phyloP scores from a whole-genome alignment of 2,888 invertebrate species.

The Agrochola lota region DNA sequence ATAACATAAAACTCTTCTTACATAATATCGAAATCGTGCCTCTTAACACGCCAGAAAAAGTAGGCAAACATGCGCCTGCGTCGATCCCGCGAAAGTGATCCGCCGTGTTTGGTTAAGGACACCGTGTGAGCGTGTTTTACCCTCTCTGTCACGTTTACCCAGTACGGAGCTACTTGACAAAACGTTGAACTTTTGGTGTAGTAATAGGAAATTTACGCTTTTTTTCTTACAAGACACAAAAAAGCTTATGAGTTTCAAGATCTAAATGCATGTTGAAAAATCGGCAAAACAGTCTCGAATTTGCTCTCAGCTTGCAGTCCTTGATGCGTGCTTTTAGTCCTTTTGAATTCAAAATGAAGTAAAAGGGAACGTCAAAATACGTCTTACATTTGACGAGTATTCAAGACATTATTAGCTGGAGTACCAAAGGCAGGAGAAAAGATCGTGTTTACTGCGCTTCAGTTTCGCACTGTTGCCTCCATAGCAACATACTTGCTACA shows the following conservation, averaged over 20 bases:
- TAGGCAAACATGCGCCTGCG: constrained; percentile 25
- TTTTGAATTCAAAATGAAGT: constrained; percentile 10
- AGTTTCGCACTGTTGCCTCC: not conserved
- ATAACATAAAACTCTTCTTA: not conserved
- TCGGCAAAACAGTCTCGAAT: not conserved
- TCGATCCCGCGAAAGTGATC: constrained; percentile 22
- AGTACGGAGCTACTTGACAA: constrained; percentile 11
- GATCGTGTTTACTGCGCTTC: not conserved
- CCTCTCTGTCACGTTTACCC: constrained; percentile 20
- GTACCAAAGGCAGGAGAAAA: constrained; percentile 1
- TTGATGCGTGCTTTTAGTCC: too few relatives aligned
- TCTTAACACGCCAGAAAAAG: not conserved
- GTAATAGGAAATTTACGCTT: not conserved
- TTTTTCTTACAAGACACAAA: not conserved
- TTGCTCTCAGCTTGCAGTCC: not conserved
- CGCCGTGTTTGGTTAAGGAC: constrained; percentile 26
- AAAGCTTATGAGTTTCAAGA: not conserved
- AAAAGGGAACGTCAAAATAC: not conserved
- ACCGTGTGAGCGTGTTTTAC: constrained; percentile 16
- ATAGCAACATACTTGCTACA: not conserved
- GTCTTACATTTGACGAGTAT: constrained; percentile 6
- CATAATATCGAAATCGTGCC: not conserved
- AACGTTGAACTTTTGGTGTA: constrained; percentile 27
- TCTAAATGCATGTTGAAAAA: not conserved
- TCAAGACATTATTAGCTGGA: not conserved